phyloP scores from a whole-genome alignment of 2,797 vertebrate genomes.

The Amblyopsis hoosieri region DNA sequence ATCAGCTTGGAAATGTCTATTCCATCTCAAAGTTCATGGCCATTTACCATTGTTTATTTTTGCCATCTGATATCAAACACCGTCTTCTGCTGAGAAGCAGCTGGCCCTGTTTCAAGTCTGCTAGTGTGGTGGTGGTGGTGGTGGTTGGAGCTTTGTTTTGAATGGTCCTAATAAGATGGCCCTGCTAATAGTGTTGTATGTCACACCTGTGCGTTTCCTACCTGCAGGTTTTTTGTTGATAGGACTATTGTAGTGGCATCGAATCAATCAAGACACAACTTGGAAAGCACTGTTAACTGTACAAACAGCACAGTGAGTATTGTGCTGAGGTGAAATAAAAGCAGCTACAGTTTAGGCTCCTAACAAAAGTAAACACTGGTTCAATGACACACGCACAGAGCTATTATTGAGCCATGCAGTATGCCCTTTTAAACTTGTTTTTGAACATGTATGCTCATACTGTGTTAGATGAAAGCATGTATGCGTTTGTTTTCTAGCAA shows the following conservation, averaged over 20 bases:
- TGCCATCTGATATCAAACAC: slow-evolving; percentile 57
- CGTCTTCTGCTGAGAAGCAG: slow-evolving; percentile 52
- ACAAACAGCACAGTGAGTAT: slow-evolving; percentile 1
- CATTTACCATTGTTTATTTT: slow-evolving; percentile 73
- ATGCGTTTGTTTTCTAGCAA: slow-evolving; percentile 2
- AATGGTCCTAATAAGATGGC: slow-evolving; percentile 20
- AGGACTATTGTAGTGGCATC: slow-evolving; percentile 2
- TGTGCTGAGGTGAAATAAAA: not conserved
- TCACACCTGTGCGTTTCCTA: slow-evolving; percentile 9
- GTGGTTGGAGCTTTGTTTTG: slow-evolving; percentile 27
- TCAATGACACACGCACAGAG: not conserved
- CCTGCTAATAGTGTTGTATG: slow-evolving; percentile 29
- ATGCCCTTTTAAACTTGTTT: slow-evolving; percentile 3
- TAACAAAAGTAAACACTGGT: not conserved
- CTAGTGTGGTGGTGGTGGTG: not conserved
- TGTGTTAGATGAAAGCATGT: slow-evolving; percentile 5
- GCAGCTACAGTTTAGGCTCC: not conserved
- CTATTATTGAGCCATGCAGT: slow-evolving; percentile 6
- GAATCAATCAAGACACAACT: slow-evolving; percentile 16
- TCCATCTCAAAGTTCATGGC: slow-evolving; percentile 75
- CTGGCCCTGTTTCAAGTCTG: slow-evolving; percentile 33
- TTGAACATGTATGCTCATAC: slow-evolving; percentile 1
- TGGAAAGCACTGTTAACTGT: slow-evolving; percentile 5
- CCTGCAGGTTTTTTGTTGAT: slow-evolving; percentile 10
- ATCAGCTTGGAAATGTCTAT: slow-evolving; percentile 64